These are phyloP conservation scores for Dendrolimus punctatus DNA, from an alignment of 1,140 invertebrate genomes.

Conservation along the genomic window DNA sequence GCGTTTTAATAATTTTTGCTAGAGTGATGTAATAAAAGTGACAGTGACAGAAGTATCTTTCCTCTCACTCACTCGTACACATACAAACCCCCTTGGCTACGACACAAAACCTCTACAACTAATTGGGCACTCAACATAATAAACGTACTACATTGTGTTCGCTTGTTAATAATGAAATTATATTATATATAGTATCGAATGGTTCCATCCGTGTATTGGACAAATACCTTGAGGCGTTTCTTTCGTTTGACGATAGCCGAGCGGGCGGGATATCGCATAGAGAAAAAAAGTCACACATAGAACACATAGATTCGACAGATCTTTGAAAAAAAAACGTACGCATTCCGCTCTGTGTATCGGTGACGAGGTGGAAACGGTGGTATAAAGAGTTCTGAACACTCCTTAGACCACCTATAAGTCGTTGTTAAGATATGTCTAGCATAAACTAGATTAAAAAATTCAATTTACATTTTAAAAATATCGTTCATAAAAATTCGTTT, in stretches of 20 bases:
- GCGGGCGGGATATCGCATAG: slow-evolving; percentile 64
- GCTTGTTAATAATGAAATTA: slow-evolving; percentile 6
- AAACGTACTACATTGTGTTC: slow-evolving; percentile 46
- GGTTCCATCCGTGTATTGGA: slow-evolving; percentile 9
- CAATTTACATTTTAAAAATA: too few relatives aligned
- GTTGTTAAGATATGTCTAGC: neutral
- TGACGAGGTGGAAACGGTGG: slow-evolving; percentile 1
- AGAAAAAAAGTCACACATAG: slow-evolving; percentile 59
- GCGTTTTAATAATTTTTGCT: neutral
- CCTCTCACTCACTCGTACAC: slow-evolving; percentile 40
- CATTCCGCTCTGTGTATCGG: slow-evolving; percentile 23
- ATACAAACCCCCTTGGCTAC: slow-evolving; percentile 70
- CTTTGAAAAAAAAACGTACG: slow-evolving; percentile 46
- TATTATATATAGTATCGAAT: neutral
- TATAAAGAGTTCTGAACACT: neutral
- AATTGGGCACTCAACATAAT: slow-evolving; percentile 44
- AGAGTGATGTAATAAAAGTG: neutral
- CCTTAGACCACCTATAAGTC: neutral
- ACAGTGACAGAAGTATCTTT: slow-evolving; percentile 42
- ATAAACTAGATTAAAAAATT: too few relatives aligned
- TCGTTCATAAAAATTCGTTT: too few relatives aligned
- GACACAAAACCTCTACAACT: slow-evolving; percentile 65
- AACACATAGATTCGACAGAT: slow-evolving; percentile 41
- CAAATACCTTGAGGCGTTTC: slow-evolving; percentile 65
- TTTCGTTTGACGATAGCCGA: slow-evolving; percentile 63